These are phyloP conservation scores for Montipora sp. DNA, from an alignment of 64 coral and sea anemone species.

Conservation along the genomic window DNA sequence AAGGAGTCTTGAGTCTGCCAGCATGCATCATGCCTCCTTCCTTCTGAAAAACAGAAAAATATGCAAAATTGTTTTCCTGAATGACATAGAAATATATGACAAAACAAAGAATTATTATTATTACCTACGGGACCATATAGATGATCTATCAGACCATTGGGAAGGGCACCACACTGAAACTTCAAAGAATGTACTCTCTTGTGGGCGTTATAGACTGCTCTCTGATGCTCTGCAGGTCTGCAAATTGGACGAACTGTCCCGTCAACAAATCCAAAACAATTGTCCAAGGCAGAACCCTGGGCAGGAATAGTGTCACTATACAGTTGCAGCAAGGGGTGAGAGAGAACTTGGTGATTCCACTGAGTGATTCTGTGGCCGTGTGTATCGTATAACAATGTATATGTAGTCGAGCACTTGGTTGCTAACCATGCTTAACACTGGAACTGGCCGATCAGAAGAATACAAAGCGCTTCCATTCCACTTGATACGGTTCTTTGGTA, in stretches of 20 bases:
- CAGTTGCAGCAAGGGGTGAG: slow-evolving; percentile 1
- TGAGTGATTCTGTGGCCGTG: slow-evolving; percentile 11
- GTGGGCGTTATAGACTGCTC: slow-evolving; percentile 13
- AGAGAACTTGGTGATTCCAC: slow-evolving; percentile 24
- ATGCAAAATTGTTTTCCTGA: background rate
- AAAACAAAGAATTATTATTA: background rate
- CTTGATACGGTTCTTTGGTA: slow-evolving; percentile 5
- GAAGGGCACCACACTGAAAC: slow-evolving; percentile 17
- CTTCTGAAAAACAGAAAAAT: background rate
- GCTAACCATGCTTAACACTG: slow-evolving; percentile 30
- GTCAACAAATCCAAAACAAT: slow-evolving; percentile 64
- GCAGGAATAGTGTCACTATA: slow-evolving; percentile 36
- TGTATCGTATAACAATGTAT: background rate
- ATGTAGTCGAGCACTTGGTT: slow-evolving; percentile 28
- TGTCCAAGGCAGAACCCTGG: slow-evolving; percentile 20
- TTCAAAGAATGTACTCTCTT: slow-evolving; percentile 24
- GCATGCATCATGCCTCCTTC: slow-evolving; percentile 29
- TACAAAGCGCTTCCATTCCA: slow-evolving; percentile 35
- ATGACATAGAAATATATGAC: background rate
- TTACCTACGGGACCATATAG: slow-evolving; percentile 4
- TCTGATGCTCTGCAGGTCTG: slow-evolving; percentile 8
- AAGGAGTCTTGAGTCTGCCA: slow-evolving; percentile 44
- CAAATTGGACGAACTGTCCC: slow-evolving; percentile 18
- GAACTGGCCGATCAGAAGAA: slow-evolving; percentile 21
- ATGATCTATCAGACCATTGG: slow-evolving; percentile 13